Evolutionary conservation across 1,140 invertebrate genomes (phyloP).

Genomic region (Drosophila bocqueti): DNA sequence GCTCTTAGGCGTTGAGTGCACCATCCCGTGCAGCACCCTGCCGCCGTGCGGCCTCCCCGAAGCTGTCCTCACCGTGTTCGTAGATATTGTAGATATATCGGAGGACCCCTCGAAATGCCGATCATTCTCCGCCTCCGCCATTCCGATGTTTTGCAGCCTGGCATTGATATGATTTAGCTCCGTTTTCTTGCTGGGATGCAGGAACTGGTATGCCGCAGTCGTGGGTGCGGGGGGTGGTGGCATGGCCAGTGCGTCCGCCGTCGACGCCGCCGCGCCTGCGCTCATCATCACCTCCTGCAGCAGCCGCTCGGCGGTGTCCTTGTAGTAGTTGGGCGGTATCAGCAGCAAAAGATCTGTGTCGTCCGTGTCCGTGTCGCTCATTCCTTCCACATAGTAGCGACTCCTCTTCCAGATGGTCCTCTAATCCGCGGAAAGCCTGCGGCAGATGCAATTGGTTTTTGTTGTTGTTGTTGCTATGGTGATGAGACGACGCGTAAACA

Average conservation of each 20-base stretch:
- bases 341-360: conserved; percentile 92
- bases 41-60: conserved; percentile 16
- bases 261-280: conserved; percentile 31
- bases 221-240: conserved; percentile 54
- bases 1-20: conserved; percentile 78
- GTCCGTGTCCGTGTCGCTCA: conserved; percentile 91
- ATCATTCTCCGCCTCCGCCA: conserved; percentile 39
- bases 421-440: conserved; percentile 20
- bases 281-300: conserved; percentile 49
- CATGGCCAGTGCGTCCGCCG: conserved; percentile 63
- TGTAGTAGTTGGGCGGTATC: conserved; percentile 90
- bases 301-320: conserved; percentile 54
- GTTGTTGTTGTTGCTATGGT: conserved; percentile 39
- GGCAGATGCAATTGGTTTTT: conserved; percentile 34
- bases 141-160: conserved; percentile 60
- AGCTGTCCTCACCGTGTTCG: conserved; percentile 67
- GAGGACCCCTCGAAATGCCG: conserved; percentile 54
- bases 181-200: conserved; percentile 67
- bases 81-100: conserved; percentile 78
- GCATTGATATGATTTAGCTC: conserved; percentile 79
- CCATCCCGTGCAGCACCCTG: conserved; percentile 50
- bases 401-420: conserved; percentile 1
- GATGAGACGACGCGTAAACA: conserved; percentile 41
- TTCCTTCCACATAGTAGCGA: conserved; percentile 84
- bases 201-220: conserved; percentile 69